Base-by-base conservation (phyloP, 2,113 vertebrate genomes). In the Mugil cephalus region DNA sequence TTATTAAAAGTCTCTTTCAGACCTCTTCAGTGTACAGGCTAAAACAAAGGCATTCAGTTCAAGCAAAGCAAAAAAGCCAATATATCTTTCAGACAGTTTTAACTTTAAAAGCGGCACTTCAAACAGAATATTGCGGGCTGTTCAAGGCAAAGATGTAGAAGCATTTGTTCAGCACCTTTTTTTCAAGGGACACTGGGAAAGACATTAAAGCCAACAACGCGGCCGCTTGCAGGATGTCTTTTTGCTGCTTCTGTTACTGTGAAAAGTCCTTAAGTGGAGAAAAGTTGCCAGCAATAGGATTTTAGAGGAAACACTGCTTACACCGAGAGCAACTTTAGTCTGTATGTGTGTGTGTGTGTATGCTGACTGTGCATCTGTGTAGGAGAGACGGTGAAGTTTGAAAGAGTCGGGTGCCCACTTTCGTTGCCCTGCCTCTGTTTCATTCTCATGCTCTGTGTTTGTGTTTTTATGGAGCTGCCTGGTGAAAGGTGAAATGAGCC, bases 261-360 rank as follows among this genome's bases (percentile, higher is more conserved):
- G 79, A 76, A 74, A 80, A 52, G 48, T 72, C 50, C 74, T 89
- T 80, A 82, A 82, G 79, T 69, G 48, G 24, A 61, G 53, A 60
- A 72, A 72, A 86, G 69, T 80, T 50, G 2, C 54, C 65, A 40
- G 65, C 34, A 50, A 19, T 52, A 55, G 76, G 73, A 84, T 81
- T 84, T 76, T 21, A 42, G 8, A 67, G 43, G 56, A 84, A 79
- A 43, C 40, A 24, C 43, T 19, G 6, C 52, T 38, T 48, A 48
- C 48, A 56, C 36, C 21, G 34, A 48, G 56, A 51, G 39, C 30
- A 39, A 39, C 50, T 53, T 61, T 45, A 12, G 10, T 1, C 0
- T 24, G 13, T 21, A 24, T 36, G 40, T 42, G 3, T 39, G 7
- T 39, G 53, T 36, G 71, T 48, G 17, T 48, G 7, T 15, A 7